A percentile compares a stretch with the other conserved stretches of the same genome.
Conservation (phyloP, 2,113 vertebrate genomes). For the Tragelaphus strepsiceros region DNA sequence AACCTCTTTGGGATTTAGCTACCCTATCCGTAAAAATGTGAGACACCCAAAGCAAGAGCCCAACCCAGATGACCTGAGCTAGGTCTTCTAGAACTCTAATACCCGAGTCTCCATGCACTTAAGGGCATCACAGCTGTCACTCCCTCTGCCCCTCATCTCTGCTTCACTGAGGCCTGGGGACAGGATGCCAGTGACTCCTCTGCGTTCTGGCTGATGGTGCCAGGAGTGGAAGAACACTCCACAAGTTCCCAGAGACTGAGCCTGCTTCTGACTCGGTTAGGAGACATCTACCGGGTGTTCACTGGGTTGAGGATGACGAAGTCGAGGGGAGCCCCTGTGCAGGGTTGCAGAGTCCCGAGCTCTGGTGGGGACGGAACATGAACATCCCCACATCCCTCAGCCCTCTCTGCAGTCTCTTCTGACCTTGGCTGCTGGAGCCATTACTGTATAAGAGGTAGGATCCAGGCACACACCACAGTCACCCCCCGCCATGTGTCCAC, state of each 20-base stretch:
- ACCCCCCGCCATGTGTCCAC: not conserved
- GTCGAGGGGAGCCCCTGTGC: not conserved
- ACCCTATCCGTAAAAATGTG: not conserved
- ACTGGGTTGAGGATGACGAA: not conserved
- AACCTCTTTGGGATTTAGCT: not conserved
- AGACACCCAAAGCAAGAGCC: not conserved
- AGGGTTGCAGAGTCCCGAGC: not conserved
- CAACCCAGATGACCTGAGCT: not conserved
- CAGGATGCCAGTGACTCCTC: not conserved
- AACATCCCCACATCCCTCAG: not conserved
- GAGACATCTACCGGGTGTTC: not conserved
- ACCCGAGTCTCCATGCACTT: not conserved
- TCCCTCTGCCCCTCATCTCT: not conserved
- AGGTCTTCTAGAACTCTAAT: not conserved
- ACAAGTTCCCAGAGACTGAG: not conserved
- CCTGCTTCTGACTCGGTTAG: not conserved
- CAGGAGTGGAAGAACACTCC: not conserved
- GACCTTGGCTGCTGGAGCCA: not conserved
- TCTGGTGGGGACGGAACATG: not conserved
- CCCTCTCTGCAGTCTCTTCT: not conserved
- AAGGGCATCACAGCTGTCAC: not conserved
- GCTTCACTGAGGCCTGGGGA: not conserved
- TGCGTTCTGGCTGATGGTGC: not conserved
- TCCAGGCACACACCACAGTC: not conserved
- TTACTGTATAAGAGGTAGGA: not conserved